phyloP scores from a whole-genome alignment of 2,113 vertebrate genomes.

The Circaetus cinerascens region DNA sequence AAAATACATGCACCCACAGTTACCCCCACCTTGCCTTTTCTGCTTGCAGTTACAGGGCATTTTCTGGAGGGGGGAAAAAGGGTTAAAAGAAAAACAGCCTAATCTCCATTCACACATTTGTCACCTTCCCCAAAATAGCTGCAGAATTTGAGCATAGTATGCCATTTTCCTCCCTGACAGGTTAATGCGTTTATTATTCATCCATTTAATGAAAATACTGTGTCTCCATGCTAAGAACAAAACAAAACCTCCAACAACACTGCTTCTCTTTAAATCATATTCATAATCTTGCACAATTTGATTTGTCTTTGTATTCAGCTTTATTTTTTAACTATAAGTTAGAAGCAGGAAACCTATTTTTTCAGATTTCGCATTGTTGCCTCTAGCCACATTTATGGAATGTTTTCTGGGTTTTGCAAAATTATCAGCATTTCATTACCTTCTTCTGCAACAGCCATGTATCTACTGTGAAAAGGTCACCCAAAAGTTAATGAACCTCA shows the following conservation, averaged over 20 bases:
- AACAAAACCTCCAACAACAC: slow-evolving; percentile 5
- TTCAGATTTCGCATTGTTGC: neutral
- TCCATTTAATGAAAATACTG: slow-evolving; percentile 51
- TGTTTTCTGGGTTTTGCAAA: slow-evolving; percentile 21
- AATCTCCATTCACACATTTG: slow-evolving; percentile 27
- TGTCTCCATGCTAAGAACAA: slow-evolving; percentile 26
- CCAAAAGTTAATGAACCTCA: slow-evolving; percentile 57
- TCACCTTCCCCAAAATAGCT: slow-evolving; percentile 25
- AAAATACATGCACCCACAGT: neutral
- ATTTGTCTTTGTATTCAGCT: slow-evolving; percentile 20
- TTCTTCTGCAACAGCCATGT: slow-evolving; percentile 27
- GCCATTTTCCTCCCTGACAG: slow-evolving; percentile 43
- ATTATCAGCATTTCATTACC: slow-evolving; percentile 55
- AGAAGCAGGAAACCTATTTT: slow-evolving; percentile 6
- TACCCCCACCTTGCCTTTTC: neutral
- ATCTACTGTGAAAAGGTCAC: slow-evolving; percentile 52
- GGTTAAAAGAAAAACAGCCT: slow-evolving; percentile 28
- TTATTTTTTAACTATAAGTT: slow-evolving; percentile 8
- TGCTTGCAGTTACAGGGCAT: neutral
- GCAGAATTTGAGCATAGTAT: slow-evolving; percentile 27
- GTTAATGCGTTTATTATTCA: slow-evolving; percentile 56
- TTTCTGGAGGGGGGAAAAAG: neutral
- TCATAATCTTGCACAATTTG: neutral
- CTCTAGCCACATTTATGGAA: slow-evolving; percentile 35
- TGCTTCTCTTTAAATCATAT: neutral